Evolutionary conservation across 2,888 invertebrate genomes (phyloP), one percentile per base, ranked within the genome.

Genomic region (Thereva unica): DNA sequence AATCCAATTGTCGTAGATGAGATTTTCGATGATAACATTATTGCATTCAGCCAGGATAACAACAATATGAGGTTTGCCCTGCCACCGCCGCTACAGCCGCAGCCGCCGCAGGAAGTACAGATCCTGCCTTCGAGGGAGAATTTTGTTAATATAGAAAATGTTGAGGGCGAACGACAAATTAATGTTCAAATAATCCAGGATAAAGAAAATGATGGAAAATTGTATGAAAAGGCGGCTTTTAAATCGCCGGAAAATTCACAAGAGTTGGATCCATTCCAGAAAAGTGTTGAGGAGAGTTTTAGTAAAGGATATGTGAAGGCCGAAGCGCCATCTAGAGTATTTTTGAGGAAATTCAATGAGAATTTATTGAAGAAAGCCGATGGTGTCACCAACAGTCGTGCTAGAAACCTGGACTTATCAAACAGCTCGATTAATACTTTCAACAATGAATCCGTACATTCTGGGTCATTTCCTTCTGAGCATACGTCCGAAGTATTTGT

Each of bases 1-100:
- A 76, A 78, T 38, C 85, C 85, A 0, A 85, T 85, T 63, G 78
- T 85, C 34, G 85, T 85, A 7, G 68, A 75, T 4, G 77, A 74
- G 9, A 37, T 40, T 5, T 50, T 35, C 12, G 50, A 50, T 34
- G 34, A 66, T 37, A 64, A 64, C 12, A 5, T 55, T 8, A 72
- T 83, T 41, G 44, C 64, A 23, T 78, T 54, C 5, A 64, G 52
- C 37, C 52, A 8, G 23, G 53, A 42, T 12, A 64, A 52, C 10
- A 41, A 9, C 9, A 7, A 42, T 8, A 23, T 23, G 23, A 52
- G 35, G 81, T 73, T 69, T 4, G 53, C 73, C 3, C 64, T 73
- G 8, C 56, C 68, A 4, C 67, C 69, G 2, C 68, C 67, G 37
- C 9, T 6, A n/a, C n/a, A n/a, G 35, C 35, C 8, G 8, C 57